A percentile compares a stretch with the other conserved stretches of the same genome.
Evolutionary conservation across 2,888 invertebrate genomes (phyloP).

Genomic region (Galeruca laticollis): DNA sequence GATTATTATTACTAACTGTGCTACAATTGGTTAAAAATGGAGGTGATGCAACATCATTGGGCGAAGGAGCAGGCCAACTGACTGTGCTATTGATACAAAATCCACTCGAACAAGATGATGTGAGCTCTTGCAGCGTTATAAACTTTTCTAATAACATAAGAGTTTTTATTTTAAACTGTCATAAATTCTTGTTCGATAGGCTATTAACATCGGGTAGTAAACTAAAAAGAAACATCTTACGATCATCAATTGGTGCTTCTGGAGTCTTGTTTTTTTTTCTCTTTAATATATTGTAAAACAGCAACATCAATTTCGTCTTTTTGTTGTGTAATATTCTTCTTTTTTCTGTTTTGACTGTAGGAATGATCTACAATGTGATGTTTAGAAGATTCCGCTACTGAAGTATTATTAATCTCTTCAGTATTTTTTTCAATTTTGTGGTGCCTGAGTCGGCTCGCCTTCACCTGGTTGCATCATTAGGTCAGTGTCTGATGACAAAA

Average conservation of each 20-base stretch:
- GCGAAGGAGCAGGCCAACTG: background rate
- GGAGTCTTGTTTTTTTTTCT: background rate
- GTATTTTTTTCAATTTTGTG: too few species aligned
- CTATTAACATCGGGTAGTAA: background rate
- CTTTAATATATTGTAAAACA: too few species aligned
- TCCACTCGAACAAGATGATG: background rate
- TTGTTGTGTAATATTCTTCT: background rate
- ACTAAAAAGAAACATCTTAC: background rate
- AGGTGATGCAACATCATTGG: background rate
- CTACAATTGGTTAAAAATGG: background rate
- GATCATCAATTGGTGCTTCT: background rate
- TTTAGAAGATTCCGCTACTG: too few species aligned
- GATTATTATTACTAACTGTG: too few species aligned
- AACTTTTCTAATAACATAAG: background rate
- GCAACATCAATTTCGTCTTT: constrained; percentile 6
- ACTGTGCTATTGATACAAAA: background rate
- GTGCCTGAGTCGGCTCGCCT: too few species aligned
- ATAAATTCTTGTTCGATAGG: background rate
- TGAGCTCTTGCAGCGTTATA: background rate
- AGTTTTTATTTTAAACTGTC: background rate
- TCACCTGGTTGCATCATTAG: constrained; percentile 11
- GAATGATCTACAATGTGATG: too few species aligned
- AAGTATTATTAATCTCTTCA: constrained; percentile 5
- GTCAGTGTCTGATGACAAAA: constrained; percentile 5
- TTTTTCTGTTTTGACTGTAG: background rate